phyloP scores from a whole-genome alignment of 1,140 invertebrate species.

The Drosophila miranda region DNA sequence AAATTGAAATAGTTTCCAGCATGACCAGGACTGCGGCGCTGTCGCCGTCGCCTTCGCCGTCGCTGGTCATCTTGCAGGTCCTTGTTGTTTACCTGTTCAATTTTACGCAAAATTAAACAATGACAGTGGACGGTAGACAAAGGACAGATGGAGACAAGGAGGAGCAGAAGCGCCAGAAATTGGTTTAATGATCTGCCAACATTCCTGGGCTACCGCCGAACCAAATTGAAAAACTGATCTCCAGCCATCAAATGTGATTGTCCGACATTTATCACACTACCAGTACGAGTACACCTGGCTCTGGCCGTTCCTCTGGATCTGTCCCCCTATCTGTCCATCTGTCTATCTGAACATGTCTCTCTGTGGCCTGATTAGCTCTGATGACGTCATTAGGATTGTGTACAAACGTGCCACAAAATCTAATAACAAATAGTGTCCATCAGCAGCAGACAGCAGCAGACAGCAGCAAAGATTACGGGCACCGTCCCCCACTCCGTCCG shows the following conservation, averaged over 20 bases:
- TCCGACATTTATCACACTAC: slow-evolving; percentile 1
- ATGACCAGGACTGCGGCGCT: too few relatives aligned
- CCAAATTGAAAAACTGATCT: slow-evolving; percentile 17
- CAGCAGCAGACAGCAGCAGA: slow-evolving; percentile 47
- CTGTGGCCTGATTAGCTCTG: slow-evolving; percentile 30
- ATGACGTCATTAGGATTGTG: slow-evolving; percentile 35
- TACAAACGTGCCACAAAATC: slow-evolving; percentile 22
- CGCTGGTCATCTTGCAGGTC: background rate
- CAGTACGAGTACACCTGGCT: background rate
- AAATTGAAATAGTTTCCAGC: slow-evolving; percentile 51
- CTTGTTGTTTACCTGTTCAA: slow-evolving; percentile 26
- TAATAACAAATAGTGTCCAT: slow-evolving; percentile 67
- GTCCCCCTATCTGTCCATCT: too few relatives aligned
- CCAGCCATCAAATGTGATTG: slow-evolving; percentile 9
- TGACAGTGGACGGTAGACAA: slow-evolving; percentile 4
- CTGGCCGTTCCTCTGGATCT: too few relatives aligned
- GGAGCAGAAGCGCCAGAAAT: too few relatives aligned
- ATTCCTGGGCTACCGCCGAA: background rate
- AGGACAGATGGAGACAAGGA: background rate
- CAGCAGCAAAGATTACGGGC: slow-evolving; percentile 24
- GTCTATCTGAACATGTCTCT: background rate
- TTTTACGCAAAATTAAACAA: slow-evolving; percentile 41
- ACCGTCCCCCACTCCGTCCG: background rate
- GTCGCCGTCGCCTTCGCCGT: background rate
- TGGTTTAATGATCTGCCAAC: too few relatives aligned